Percentiles rank a stretch among this genome's conserved stretches.
phyloP scores from a whole-genome alignment of 2,888 invertebrate species.

The Biston betularia region DNA sequence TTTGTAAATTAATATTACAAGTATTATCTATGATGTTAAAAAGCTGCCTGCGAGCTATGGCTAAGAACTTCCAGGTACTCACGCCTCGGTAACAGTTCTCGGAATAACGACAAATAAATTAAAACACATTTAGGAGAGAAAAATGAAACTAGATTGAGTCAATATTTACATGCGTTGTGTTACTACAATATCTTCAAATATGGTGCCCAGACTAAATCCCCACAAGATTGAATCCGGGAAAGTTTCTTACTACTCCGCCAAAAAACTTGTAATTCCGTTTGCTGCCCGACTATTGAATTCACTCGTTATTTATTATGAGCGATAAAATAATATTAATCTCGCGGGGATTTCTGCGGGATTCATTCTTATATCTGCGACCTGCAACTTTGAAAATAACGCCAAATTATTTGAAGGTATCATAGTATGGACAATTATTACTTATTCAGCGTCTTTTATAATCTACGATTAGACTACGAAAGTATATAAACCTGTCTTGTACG shows the following conservation, averaged over 20 bases:
- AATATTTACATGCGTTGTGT: conserved; percentile 44
- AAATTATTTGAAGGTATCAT: conserved; percentile 59
- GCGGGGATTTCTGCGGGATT: conserved; percentile 79
- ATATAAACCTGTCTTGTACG: no score
- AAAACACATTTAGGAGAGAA: no score
- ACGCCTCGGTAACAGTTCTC: no score
- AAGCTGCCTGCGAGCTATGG: no score
- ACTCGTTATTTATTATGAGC: conserved; percentile 82
- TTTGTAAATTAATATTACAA: no score
- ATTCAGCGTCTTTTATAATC: no score
- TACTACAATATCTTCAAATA: conserved; percentile 42
- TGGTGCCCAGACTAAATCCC: conserved; percentile 74
- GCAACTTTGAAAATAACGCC: conserved; percentile 76
- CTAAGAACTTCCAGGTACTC: no score
- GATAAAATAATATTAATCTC: conserved; percentile 87
- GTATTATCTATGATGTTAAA: no score
- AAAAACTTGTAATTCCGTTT: conserved; percentile 81
- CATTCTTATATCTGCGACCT: conserved; percentile 76
- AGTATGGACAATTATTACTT: conserved; percentile 58
- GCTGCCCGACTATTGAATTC: conserved; percentile 80
- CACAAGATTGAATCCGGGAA: conserved; percentile 78
- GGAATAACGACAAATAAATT: no score
- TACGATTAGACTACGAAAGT: no score
- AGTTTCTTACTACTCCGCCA: conserved; percentile 79
- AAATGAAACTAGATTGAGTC: no score